A percentile compares a stretch with the other conserved stretches of the same genome.
These are phyloP conservation scores for Melieria crassipennis DNA, from an alignment of 2,888 invertebrate genomes.

Conservation along the genomic window DNA sequence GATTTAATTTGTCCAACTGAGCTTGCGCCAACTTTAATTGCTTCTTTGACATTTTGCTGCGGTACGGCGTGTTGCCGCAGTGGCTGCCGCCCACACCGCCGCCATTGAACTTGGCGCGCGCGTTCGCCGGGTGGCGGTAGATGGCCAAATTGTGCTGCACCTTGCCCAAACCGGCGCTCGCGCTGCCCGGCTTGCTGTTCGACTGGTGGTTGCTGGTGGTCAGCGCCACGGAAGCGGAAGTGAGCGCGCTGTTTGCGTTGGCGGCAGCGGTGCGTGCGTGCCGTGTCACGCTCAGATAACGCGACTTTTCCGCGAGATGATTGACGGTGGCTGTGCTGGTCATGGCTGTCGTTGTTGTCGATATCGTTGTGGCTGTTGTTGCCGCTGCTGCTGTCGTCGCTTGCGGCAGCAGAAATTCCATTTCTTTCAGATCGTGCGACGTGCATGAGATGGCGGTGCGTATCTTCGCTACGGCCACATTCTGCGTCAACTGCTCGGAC, in stretches of 20 bases:
- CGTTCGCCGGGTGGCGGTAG: constrained; percentile 51
- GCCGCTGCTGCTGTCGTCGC: constrained; percentile 46
- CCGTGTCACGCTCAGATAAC: constrained; percentile 50
- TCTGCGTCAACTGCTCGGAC: constrained; percentile 57
- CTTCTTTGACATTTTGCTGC: constrained; percentile 71
- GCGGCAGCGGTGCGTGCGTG: constrained; percentile 48
- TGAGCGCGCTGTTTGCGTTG: constrained; percentile 12
- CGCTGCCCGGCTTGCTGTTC: constrained; percentile 47
- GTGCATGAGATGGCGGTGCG: constrained; percentile 57
- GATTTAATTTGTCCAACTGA: constrained; percentile 78
- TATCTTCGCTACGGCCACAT: constrained; percentile 55
- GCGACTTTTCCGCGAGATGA: constrained; percentile 11
- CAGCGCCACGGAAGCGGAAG: constrained; percentile 14
- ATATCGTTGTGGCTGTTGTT: constrained; percentile 52
- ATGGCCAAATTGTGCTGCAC: constrained; percentile 49
- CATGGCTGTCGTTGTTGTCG: constrained; percentile 53
- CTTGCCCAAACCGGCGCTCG: constrained; percentile 40
- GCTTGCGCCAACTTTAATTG: constrained; percentile 76
- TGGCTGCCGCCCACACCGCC: constrained; percentile 39
- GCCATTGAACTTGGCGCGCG: constrained; percentile 40
- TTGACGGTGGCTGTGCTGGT: constrained; percentile 20
- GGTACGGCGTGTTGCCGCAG: constrained; percentile 57
- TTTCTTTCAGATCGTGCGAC: constrained; percentile 56
- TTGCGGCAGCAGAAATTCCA: constrained; percentile 64
- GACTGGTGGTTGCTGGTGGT: constrained; percentile 15